A percentile compares a stretch with the other conserved stretches of the same genome.
These are phyloP conservation scores for Cisticola juncidis DNA, from an alignment of 2,113 vertebrate genomes.

Conservation along the genomic window DNA sequence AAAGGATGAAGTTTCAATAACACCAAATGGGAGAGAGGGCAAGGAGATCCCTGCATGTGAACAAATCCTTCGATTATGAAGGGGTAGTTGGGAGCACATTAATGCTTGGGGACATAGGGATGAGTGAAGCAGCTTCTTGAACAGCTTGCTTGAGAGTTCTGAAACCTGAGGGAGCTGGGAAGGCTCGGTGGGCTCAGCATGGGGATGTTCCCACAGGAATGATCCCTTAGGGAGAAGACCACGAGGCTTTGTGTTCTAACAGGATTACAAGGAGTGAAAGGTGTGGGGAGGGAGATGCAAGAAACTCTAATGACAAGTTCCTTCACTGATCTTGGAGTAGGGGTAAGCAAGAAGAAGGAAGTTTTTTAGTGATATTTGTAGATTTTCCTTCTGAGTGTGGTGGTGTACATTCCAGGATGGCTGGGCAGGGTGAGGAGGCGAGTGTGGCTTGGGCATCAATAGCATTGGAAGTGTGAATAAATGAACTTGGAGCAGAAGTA, in stretches of 20 bases:
- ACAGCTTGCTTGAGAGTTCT: neutral
- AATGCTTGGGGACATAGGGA: rapidly evolving
- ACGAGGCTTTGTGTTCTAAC: rapidly evolving
- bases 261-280: neutral
- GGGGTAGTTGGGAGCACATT: neutral
- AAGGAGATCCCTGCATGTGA: neutral
- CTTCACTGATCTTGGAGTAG: rapidly evolving
- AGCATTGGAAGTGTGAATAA: neutral
- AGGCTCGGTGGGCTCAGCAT: neutral
- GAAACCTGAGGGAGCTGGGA: neutral
- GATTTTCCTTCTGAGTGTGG: neutral
- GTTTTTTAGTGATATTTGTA: neutral
- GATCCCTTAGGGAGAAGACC: neutral
- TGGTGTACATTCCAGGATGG: rapidly evolving
- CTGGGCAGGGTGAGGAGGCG: neutral
- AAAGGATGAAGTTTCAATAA: neutral
- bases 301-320: neutral
- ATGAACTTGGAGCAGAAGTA: neutral
- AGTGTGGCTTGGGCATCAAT: rapidly evolving
- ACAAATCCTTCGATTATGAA: neutral
- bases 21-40: neutral
- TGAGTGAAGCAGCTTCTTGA: neutral
- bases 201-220: neutral
- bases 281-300: neutral
- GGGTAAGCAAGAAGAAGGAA: neutral